Percentiles rank a stretch among this genome's conserved stretches.
Conservation (phyloP, 2,113 vertebrate species). For the Neofelis nebulosa region DNA sequence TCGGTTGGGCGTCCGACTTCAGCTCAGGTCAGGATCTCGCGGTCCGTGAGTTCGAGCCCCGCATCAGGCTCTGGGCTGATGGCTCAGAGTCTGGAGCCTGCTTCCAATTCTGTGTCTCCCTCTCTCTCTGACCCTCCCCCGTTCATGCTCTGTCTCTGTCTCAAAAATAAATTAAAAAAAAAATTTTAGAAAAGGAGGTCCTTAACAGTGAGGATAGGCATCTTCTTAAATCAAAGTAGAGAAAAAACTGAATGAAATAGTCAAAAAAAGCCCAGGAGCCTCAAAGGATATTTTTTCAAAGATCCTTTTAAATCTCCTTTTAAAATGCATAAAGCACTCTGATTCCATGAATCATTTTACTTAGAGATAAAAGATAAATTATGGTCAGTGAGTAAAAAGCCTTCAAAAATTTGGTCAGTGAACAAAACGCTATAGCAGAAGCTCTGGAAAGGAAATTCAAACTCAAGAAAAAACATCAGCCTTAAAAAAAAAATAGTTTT, state of each 20-base stretch:
- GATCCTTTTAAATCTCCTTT: background rate
- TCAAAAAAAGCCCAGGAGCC: conserved; percentile 24
- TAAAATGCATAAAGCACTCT: background rate
- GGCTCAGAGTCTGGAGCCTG: too few relatives aligned
- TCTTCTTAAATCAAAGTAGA: background rate
- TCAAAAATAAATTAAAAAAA: too few relatives aligned
- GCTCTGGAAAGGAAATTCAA: background rate
- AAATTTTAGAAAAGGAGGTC: background rate
- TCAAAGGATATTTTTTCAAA: background rate
- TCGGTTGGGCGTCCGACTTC: too few relatives aligned
- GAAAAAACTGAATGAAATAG: background rate
- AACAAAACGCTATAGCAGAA: background rate
- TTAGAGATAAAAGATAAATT: background rate
- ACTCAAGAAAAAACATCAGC: background rate
- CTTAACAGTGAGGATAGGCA: background rate
- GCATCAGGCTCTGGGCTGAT: too few relatives aligned
- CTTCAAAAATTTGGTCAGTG: background rate
- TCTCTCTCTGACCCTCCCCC: too few relatives aligned
- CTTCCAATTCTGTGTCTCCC: too few relatives aligned
- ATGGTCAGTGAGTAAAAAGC: background rate
- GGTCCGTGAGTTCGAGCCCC: too few relatives aligned
- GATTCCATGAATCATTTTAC: background rate
- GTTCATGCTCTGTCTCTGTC: too few relatives aligned
- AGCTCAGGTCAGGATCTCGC: too few relatives aligned
- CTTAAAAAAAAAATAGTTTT: background rate